These are phyloP conservation scores for Microtus montanus DNA, from an alignment of 2,113 vertebrate species.

Conservation along the genomic window DNA sequence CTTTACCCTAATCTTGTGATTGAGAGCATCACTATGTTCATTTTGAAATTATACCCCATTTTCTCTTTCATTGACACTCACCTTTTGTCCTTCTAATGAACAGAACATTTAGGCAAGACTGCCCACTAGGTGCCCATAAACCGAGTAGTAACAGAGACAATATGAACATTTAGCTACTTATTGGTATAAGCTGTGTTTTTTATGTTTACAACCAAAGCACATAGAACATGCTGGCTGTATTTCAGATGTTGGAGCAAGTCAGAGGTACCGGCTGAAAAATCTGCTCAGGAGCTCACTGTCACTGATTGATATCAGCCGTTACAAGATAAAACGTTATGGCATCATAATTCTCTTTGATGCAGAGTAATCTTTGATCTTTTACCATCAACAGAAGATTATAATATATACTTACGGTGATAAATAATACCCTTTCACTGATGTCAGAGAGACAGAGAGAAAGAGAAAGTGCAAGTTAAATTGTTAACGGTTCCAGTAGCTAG, in stretches of 20 bases:
- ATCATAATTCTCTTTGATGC: constrained; percentile 84
- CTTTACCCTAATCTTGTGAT: neutral
- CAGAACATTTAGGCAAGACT: constrained; percentile 34
- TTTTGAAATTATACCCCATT: constrained; percentile 66
- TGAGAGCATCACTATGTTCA: constrained; percentile 64
- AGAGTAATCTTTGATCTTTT: constrained; percentile 86
- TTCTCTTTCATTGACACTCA: constrained; percentile 18
- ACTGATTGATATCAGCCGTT: constrained; percentile 84
- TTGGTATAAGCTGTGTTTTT: constrained; percentile 54
- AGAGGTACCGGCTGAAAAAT: constrained; percentile 75
- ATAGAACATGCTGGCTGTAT: constrained; percentile 59
- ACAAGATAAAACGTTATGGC: constrained; percentile 86
- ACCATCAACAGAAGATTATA: constrained; percentile 85
- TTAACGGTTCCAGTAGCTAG: constrained; percentile 70
- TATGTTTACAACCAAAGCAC: constrained; percentile 67
- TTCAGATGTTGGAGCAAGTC: constrained; percentile 76
- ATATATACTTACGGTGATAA: constrained; percentile 82
- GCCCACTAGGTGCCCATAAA: neutral
- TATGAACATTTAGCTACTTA: neutral
- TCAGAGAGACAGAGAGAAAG: constrained; percentile 62
- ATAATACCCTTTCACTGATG: constrained; percentile 81
- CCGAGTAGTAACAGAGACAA: constrained; percentile 55
- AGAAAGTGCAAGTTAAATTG: constrained; percentile 71
- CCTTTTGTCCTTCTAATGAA: constrained; percentile 25
- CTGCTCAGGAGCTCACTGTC: constrained; percentile 79